These are phyloP conservation scores for Epizoanthus scotinus DNA, from an alignment of 92 coral and sea anemone genomes.

Conservation along the genomic window DNA sequence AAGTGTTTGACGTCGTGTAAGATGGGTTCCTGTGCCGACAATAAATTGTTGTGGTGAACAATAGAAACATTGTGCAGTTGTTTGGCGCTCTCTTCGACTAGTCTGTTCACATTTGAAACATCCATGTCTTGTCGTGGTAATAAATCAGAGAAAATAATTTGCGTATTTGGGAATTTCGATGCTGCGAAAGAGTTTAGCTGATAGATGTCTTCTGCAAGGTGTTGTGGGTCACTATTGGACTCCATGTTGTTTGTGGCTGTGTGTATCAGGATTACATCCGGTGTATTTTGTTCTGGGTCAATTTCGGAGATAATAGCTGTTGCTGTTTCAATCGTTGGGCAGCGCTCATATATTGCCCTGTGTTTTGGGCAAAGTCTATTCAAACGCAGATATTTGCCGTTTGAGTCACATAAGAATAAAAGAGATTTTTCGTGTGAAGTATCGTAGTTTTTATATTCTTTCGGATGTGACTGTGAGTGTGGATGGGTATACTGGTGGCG, in stretches of 20 bases:
- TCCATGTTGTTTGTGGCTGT: constrained; percentile 24
- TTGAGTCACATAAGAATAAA: too few species aligned
- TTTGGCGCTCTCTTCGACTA: background rate
- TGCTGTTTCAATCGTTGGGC: background rate
- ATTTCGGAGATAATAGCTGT: background rate
- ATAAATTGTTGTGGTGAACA: background rate
- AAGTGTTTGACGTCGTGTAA: constrained; percentile 29
- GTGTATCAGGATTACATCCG: constrained; percentile 12
- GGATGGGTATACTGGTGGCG: background rate
- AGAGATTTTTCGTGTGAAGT: background rate
- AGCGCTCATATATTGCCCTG: constrained; percentile 5
- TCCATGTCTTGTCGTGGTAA: constrained; percentile 22
- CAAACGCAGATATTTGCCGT: background rate
- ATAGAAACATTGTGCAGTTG: background rate
- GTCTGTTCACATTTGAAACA: background rate
- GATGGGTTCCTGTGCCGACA: background rate
- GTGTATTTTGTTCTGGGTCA: constrained; percentile 4
- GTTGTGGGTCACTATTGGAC: background rate
- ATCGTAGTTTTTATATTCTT: background rate
- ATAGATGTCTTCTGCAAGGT: background rate
- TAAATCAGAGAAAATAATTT: constrained; percentile 14
- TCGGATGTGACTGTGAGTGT: too few species aligned
- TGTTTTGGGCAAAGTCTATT: constrained; percentile 18
- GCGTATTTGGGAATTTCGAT: constrained; percentile 1
- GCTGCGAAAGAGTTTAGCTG: too few species aligned